Evolutionary conservation across 1,140 invertebrate genomes (phyloP), one percentile per base, ranked within the genome.

Genomic region (Sycobia sp.): DNA sequence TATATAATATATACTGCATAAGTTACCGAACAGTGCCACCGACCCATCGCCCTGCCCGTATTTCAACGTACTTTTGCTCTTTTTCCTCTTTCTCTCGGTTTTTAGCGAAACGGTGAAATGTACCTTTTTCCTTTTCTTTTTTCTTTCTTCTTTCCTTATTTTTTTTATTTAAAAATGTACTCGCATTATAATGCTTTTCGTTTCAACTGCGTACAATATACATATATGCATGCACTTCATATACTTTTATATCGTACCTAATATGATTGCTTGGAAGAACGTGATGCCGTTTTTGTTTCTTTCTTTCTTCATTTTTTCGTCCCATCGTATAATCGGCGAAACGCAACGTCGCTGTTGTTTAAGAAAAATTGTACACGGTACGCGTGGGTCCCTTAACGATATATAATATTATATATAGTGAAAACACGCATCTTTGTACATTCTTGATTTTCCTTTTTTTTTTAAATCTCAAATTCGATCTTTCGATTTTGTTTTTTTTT

Each of bases 201-300:
- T 34, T 34, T 5, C 32, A 39, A 9, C 8, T 14, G 14, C 36
- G 7, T 9, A 4, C 36, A n/a, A 39, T 39, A 39, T 39, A 11
- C 4, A 39, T 39, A 39, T 39, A n/a, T 39, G 4, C 14, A 14
- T 39, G 4, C 11, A 36, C 5, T 32, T 25, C 14, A 29, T 8
- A 18, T 23, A 39, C 27, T 16, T 20, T 34, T 32, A 46, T 62
- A 39, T 62, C 39, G 60, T 61, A 62, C 32, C 49, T 49, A 58
- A 58, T n/a, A n/a, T n/a, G 4, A 49, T 64, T 53, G 32, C 29
- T 55, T 65, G 63, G 63, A 65, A 65, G 63, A 65, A 60, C 63
- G 29, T 49, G 63, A 60, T 65, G 63, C 57, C 63, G 56, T 53
- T 46, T 46, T 41, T 43, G 29, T 27, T 53, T 61, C 34, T 58